Conservation (phyloP, 2,888 invertebrate species). For the Iphiclides podalirius region DNA sequence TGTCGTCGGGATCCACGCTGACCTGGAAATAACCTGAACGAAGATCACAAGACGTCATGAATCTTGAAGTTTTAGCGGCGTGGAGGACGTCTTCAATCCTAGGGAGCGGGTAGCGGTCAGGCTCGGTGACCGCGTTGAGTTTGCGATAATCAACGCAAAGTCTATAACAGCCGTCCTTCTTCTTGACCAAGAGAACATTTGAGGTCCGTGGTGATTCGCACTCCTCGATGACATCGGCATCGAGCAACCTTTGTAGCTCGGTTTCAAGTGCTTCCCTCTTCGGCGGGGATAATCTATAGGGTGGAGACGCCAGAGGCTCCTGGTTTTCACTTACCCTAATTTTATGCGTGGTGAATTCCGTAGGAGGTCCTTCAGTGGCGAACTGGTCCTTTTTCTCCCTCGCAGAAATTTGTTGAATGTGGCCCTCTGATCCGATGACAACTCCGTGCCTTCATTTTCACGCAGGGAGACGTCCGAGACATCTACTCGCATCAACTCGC, state of each 20-base stretch:
- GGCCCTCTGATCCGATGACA: slow-evolving; percentile 12
- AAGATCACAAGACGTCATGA: no score
- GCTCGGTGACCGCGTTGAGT: no score
- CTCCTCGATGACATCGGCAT: no score
- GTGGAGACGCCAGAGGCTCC: slow-evolving; percentile 41
- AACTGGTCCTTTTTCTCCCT: slow-evolving; percentile 10
- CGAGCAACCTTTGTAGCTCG: slow-evolving; percentile 38
- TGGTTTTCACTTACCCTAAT: slow-evolving; percentile 37
- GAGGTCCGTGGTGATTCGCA: slow-evolving; percentile 39
- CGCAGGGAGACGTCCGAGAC: slow-evolving; percentile 6
- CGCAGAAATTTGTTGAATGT: slow-evolving; percentile 8
- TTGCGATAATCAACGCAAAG: no score
- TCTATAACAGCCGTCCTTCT: slow-evolving; percentile 35
- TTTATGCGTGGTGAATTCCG: slow-evolving; percentile 31
- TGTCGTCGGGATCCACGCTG: no score
- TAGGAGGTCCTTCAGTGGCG: slow-evolving; percentile 16
- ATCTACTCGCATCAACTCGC: slow-evolving; percentile 5
- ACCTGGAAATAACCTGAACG: no score
- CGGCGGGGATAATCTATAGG: slow-evolving; percentile 39
- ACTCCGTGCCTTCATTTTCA: slow-evolving; percentile 17
- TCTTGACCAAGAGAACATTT: slow-evolving; percentile 32
- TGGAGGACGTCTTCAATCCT: no score
- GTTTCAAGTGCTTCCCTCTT: slow-evolving; percentile 32
- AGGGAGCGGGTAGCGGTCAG: no score
- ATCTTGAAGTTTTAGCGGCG: no score